phyloP scores from a whole-genome alignment of 2,797 vertebrate species.

The Staurois parvus region DNA sequence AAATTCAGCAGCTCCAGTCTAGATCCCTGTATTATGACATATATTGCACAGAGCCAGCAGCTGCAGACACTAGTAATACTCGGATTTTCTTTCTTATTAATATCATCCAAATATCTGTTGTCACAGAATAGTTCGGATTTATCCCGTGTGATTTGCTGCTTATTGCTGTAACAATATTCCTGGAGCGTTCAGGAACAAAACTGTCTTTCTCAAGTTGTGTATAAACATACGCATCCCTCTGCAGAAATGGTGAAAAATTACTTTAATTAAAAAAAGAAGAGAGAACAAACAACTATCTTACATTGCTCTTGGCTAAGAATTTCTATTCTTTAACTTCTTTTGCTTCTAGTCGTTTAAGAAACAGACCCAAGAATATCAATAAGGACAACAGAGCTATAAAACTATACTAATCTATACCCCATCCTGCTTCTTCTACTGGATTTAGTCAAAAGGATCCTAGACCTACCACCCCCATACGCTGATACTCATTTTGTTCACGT shows the following conservation, averaged over 20 bases:
- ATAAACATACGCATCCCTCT: not conserved
- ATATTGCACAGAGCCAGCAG: constrained; percentile 2
- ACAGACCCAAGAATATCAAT: no score
- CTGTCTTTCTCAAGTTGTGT: not conserved
- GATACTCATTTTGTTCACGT: no score
- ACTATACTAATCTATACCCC: no score
- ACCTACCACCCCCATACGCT: no score
- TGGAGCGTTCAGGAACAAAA: not conserved
- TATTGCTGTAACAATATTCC: constrained; percentile 25
- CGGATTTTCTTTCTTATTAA: not conserved
- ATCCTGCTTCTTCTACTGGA: no score
- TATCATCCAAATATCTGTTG: constrained; percentile 22
- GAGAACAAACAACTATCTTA: not conserved
- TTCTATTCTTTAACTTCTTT: no score
- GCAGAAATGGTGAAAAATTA: not conserved
- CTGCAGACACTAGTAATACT: constrained; percentile 9
- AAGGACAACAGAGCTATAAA: no score
- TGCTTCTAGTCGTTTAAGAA: no score
- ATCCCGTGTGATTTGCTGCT: constrained; percentile 7
- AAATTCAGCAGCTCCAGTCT: not conserved
- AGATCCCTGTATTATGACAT: not conserved
- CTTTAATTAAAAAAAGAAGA: constrained; percentile 9
- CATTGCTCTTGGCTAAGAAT: not conserved
- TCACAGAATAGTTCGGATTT: constrained; percentile 9
- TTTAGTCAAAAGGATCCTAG: no score